These are phyloP conservation scores for Porites lobata DNA, from an alignment of 92 coral and sea anemone species.

Conservation along the genomic window DNA sequence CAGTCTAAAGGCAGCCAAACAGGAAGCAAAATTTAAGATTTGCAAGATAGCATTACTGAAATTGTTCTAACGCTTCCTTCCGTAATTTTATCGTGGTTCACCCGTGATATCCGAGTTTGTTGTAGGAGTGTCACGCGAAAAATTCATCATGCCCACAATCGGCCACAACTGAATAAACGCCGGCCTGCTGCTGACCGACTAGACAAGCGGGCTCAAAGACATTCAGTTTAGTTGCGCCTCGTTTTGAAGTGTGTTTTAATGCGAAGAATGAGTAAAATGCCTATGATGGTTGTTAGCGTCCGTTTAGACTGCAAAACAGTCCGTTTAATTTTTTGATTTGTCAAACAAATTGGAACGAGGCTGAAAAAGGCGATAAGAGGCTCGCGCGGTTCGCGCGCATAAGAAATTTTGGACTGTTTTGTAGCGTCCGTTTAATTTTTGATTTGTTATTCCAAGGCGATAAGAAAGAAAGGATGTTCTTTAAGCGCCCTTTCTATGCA, in stretches of 20 bases:
- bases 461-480: no score
- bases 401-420: no score
- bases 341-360: no score
- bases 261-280: not conserved
- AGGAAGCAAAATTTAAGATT: slow-evolving; percentile 22
- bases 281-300: not conserved
- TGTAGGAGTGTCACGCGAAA: slow-evolving; percentile 26
- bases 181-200: not conserved
- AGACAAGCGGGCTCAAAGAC: not conserved
- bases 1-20: slow-evolving; percentile 21
- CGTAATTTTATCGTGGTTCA: slow-evolving; percentile 18
- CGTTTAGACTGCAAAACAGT: no score
- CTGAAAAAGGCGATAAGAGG: no score
- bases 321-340: no score
- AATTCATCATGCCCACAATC: slow-evolving; percentile 4
- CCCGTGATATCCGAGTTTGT: not conserved
- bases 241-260: not conserved
- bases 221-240: not conserved
- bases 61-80: slow-evolving; percentile 23
- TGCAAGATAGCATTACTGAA: slow-evolving; percentile 10
- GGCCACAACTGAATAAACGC: not conserved
- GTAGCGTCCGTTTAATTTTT: not conserved
- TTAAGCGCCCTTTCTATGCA: no score
- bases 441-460: no score
- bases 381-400: no score